phyloP scores from a whole-genome alignment of 2,888 invertebrate species.

The Girardia tigrina region DNA sequence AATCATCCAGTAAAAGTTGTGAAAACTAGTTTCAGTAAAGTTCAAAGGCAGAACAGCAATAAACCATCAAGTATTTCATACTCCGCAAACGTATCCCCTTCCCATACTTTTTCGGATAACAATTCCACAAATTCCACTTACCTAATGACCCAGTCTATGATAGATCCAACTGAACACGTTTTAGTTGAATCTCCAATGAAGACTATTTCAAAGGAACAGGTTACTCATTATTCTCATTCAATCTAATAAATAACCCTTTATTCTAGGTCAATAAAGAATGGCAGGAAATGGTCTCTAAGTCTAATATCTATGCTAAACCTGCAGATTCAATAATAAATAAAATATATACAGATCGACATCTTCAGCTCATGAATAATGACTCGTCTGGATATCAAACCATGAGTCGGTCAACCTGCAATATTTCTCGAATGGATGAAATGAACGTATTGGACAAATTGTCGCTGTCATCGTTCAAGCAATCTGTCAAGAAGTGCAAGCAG shows the following conservation, averaged over 20 bases:
- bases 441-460: neutral
- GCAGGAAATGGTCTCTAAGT: neutral
- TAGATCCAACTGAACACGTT: too few species aligned
- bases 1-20: neutral
- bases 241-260: too few species aligned
- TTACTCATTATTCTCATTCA: too few species aligned
- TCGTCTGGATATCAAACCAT: neutral
- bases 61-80: neutral
- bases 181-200: too few species aligned
- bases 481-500: conserved; percentile 4
- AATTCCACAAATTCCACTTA: neutral
- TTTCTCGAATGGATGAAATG: neutral
- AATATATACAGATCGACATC: neutral
- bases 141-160: neutral
- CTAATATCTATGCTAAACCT: neutral
- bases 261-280: neutral
- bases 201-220: too few species aligned
- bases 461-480: neutral
- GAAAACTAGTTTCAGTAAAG: neutral
- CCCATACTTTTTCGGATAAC: neutral
- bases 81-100: neutral
- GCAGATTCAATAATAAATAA: too few species aligned
- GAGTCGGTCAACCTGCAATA: neutral
- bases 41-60: neutral
- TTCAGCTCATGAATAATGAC: neutral